phyloP scores from a whole-genome alignment of 2,113 vertebrate genomes.

The Pomatostomus ruficeps region DNA sequence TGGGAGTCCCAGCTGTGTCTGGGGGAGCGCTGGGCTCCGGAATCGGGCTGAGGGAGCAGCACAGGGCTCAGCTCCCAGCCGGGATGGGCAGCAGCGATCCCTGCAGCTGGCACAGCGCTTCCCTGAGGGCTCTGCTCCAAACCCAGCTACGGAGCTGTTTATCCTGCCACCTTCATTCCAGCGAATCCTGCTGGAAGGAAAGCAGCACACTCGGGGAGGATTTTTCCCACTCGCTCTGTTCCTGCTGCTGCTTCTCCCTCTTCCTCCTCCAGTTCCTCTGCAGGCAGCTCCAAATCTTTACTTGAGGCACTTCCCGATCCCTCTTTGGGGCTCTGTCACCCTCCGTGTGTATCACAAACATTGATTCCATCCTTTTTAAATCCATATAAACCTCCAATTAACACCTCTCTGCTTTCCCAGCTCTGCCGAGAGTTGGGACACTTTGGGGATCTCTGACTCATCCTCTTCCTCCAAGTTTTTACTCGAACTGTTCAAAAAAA shows the following conservation, averaged over 20 bases:
- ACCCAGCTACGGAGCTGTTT: not conserved
- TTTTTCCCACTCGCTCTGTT: not conserved
- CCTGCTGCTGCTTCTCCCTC: not conserved
- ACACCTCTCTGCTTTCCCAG: not conserved
- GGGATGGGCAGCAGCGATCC: not conserved
- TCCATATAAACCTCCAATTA: not conserved
- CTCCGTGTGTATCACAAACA: not conserved
- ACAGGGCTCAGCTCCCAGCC: not conserved
- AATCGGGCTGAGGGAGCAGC: not conserved
- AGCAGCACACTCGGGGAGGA: not conserved
- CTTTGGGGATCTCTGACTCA: not conserved
- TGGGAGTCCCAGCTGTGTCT: not conserved
- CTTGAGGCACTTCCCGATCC: not conserved
- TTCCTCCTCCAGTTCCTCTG: not conserved
- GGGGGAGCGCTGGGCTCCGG: accelerated
- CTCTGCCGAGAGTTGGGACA: not conserved
- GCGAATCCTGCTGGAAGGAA: not conserved
- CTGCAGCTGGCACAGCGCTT: not conserved
- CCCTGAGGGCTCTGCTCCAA: not conserved
- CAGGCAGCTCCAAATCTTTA: not conserved
- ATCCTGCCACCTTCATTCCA: not conserved
- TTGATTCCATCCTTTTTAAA: not conserved
- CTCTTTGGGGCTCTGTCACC: not conserved
- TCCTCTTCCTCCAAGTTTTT: not conserved
- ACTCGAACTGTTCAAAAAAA: not conserved